Evolutionary conservation across 2,888 invertebrate genomes (phyloP), one percentile per base, ranked within the genome.

Genomic region (Lycocerus yunnanus): DNA sequence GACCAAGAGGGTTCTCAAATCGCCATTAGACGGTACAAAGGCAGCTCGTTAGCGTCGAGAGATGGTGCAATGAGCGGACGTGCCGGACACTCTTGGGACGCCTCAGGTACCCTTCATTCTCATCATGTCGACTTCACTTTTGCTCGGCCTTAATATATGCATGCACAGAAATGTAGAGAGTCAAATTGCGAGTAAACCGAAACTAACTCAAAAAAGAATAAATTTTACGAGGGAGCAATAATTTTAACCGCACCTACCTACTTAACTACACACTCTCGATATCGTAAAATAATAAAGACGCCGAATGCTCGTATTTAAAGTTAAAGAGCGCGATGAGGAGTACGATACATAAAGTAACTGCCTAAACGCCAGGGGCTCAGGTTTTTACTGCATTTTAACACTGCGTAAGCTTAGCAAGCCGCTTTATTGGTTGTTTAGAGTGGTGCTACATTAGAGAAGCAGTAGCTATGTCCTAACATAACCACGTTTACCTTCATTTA

Each of bases 381-480:
- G 84, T 85, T 86, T 86, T 85, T 86, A 86, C 84, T 85, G 84
- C 86, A 82, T 85, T 85, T 85, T 85, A 85, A 85, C 85, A 85
- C 84, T 84, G 84, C 84, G 84, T 85, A 85, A 85, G 84, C 85
- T 82, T 78, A 80, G 82, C 81, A 84, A 85, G 84, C 83, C 82
- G 79, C 81, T 84, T 84, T 84, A 84, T 84, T 83, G 83, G 83
- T 82, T 84, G 83, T 84, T 84, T 83, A 83, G 82, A 82, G 83
- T 82, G 82, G 80, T 80, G 83, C 81, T 83, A 83, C 84, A 84
- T 84, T 83, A 84, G 79, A 78, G 77, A 74, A 67, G 66, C 70
- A 68, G 67, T 21, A 60, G 70, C 74, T 71, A 73, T 77, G 72
- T 77, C 66, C 67, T 72, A 68, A 77, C 77, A 69, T 76, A 69